Conservation (phyloP, 2,797 vertebrate species). For the Hippoglossus hippoglossus region DNA sequence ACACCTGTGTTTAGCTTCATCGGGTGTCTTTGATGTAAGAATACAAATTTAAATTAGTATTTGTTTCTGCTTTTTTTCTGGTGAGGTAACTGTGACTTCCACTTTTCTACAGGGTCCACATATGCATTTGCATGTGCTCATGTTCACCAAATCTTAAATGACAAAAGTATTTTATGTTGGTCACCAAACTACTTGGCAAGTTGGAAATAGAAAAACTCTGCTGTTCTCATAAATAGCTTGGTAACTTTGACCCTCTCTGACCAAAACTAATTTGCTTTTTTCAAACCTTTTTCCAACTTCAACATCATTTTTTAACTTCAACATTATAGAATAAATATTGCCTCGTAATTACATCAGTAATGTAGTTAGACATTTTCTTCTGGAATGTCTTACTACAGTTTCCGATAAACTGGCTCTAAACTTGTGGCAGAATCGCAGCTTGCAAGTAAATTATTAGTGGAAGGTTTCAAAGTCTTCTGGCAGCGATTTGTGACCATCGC, state of each 20-base stretch:
- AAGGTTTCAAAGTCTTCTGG: constrained; percentile 52
- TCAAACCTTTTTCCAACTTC: too few relatives aligned
- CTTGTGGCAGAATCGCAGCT: not conserved
- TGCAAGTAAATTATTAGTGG: constrained; percentile 31
- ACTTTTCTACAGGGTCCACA: too few relatives aligned
- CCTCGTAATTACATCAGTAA: too few relatives aligned
- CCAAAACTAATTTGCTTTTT: not conserved
- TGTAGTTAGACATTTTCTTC: not conserved
- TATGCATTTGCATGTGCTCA: not conserved
- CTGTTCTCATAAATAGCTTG: not conserved
- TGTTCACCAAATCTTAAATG: not conserved
- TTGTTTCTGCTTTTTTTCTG: not conserved
- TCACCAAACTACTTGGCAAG: not conserved
- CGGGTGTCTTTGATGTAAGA: not conserved
- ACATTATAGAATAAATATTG: not conserved
- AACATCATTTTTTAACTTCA: not conserved
- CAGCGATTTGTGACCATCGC: not conserved
- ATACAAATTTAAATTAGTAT: not conserved
- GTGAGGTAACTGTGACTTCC: not conserved
- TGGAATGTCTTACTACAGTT: not conserved
- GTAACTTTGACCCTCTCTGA: not conserved
- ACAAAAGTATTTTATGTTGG: not conserved
- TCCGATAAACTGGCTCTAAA: not conserved
- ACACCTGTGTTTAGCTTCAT: not conserved
- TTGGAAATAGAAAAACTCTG: not conserved